Percentiles rank a stretch among this genome's conserved stretches.
phyloP scores from a whole-genome alignment of 2,113 vertebrate species.

The Entelurus aequoreus region DNA sequence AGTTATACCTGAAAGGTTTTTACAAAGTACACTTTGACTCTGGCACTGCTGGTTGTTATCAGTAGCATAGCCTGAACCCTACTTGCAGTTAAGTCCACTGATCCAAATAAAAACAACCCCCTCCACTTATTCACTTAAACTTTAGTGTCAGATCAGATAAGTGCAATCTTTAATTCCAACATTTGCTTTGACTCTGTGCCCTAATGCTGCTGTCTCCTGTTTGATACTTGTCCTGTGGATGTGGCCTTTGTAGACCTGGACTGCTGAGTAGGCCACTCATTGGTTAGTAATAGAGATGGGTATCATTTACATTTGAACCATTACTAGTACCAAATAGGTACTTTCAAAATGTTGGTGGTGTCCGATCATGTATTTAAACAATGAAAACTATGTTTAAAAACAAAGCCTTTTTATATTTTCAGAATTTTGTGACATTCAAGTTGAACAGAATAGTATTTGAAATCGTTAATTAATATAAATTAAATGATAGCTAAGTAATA shows the following conservation, averaged over 20 bases:
- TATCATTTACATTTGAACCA: no score
- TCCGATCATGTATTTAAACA: no score
- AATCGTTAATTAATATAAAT: no score
- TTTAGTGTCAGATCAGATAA: constrained; percentile 49
- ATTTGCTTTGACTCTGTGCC: constrained; percentile 55
- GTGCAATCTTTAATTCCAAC: constrained; percentile 30
- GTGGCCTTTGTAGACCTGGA: constrained; percentile 14
- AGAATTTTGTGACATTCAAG: no score
- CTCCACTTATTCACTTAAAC: constrained; percentile 25
- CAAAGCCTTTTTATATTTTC: no score
- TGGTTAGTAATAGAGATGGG: constrained; percentile 1
- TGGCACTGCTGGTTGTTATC: constrained; percentile 36
- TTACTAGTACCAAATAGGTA: no score
- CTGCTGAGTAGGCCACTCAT: constrained; percentile 5
- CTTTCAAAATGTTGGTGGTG: no score
- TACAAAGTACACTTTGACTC: constrained; percentile 4
- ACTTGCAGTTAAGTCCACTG: constrained; percentile 16
- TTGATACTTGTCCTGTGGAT: constrained; percentile 22
- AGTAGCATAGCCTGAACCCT: neutral
- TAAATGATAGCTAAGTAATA: no score
- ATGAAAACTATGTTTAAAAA: no score
- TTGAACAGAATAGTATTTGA: no score
- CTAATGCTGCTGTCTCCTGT: constrained; percentile 31
- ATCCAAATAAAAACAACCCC: constrained; percentile 20
- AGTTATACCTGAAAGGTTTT: constrained; percentile 16